Evolutionary conservation across 2,113 vertebrate species (phyloP), one percentile per base, ranked within the genome.

Genomic region (Engystomops pustulosus): DNA sequence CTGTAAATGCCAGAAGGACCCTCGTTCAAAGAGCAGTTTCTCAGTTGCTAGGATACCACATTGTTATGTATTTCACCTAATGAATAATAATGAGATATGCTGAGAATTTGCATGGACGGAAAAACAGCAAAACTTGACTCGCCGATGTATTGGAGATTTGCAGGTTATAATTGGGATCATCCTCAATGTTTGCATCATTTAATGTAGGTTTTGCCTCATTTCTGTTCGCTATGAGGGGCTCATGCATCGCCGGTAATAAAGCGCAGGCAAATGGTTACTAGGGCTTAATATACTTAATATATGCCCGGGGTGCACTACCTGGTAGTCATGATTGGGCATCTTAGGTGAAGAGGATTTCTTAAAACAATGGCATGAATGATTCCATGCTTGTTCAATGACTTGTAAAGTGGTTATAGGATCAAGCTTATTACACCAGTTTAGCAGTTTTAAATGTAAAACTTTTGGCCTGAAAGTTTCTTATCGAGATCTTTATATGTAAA

Each of bases 21-120:
- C 85, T n/a, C 32, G 44, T 71, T 88, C 79, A 60, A 88, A 85
- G 71, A 80, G 2, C 79, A 65, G 0, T 0, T 71, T 75, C 0
- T 0, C 79, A 15, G 86, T 89, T 91, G 86, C 87, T 80, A 88
- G 85, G 88, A 77, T 84, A 86, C 86, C 80, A 36, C 62, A 51
- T 78, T 86, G 27, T 85, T 88, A 84, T 3, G 34, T 14, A 23
- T 88, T 88, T 87, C 83, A 86, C 55, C 70, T 87, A 83, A 45
- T 83, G 87, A 88, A 89, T 86, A 87, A 84, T 81, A 85, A 88
- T 86, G 85, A 86, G 49, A 25, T 85, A n/a, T 62, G 85, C 85
- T 87, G 87, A 44, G 74, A 30, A 38, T 74, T 44, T 70, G 25
- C 49, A 70, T 53, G 23, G 49, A 27, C 1, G 4, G 55, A 69